Evolutionary conservation across 2,113 vertebrate species (phyloP), one percentile per base, ranked within the genome.

Genomic region (Cinclus cinclus): DNA sequence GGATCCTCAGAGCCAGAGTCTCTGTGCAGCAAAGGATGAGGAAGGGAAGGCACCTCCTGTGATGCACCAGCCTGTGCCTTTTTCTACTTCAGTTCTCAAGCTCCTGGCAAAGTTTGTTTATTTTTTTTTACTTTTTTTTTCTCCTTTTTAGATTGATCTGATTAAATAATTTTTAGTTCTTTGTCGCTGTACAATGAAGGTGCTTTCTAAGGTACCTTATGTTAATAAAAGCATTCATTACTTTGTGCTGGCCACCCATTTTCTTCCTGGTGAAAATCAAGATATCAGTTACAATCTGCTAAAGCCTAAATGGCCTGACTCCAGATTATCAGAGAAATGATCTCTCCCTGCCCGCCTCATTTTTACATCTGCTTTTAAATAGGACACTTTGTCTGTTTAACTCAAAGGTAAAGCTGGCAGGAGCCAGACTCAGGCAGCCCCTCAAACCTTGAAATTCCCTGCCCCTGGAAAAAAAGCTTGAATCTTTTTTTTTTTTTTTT

Each of bases 301-400:
- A 52, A 90, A 46, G 56, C 58, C 94, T 56, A 81, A 83, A 94
- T 94, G 87, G 89, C 95, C n/a, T 4, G 12, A 89, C 73, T 95
- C 92, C 90, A 90, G 90, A 90, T 90, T 96, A 96, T 92, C 95
- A 93, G 76, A 90, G 96, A 94, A 96, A 92, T 68, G 63, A 96
- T 94, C 95, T 95, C 92, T 94, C 73, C 62, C 52, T 71, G 37
- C 83, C 52, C 1, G 1, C 88, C 87, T 92, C 85, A 60, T 90
- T 90, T 89, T 88, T 92, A 82, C 69, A 25, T 35, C 80, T 93
- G 56, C 86, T 78, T 89, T 90, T 92, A 95, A 94, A 74, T 90
- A 92, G 83, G 92, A 74, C 90, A 69, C 86, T 81, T 70, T 49
- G 25, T 44, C 80, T 69, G 31, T 70, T 92, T 56, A 71, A 70